A percentile compares a stretch with the other conserved stretches of the same genome.
Conservation (phyloP, 2,113 vertebrate genomes). For the Cyanoramphus novaezelandiae region DNA sequence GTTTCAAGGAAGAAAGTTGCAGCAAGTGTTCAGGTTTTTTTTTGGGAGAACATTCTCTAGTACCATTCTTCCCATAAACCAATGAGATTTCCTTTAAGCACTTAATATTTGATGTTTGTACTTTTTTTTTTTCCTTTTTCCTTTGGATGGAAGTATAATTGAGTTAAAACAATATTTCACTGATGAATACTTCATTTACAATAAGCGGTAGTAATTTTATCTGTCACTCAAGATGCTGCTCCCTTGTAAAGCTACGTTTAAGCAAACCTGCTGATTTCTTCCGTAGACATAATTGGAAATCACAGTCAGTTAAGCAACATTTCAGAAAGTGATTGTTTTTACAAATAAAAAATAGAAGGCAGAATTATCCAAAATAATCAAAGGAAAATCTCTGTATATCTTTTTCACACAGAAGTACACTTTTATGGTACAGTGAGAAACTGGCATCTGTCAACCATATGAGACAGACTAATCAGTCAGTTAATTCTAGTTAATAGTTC, state of each 20-base stretch:
- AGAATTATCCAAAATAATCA: neutral
- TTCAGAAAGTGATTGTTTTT: neutral
- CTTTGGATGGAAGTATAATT: neutral
- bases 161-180: slow-evolving; percentile 20
- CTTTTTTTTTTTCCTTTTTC: neutral
- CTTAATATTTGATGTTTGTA: neutral
- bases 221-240: slow-evolving; percentile 5
- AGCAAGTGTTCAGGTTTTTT: neutral
- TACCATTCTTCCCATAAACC: neutral
- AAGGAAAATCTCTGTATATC: neutral
- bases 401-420: neutral
- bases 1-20: neutral
- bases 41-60: neutral
- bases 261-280: neutral
- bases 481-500: neutral
- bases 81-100: neutral
- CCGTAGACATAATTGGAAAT: slow-evolving; percentile 22
- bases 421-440: neutral
- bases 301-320: neutral
- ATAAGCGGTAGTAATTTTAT: slow-evolving; percentile 10
- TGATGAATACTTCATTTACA: slow-evolving; percentile 28
- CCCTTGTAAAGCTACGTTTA: neutral
- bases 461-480: neutral
- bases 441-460: neutral
- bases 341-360: neutral